Evolutionary conservation across 2,797 vertebrate genomes (phyloP).

Genomic region (Coracias cyanogaster): DNA sequence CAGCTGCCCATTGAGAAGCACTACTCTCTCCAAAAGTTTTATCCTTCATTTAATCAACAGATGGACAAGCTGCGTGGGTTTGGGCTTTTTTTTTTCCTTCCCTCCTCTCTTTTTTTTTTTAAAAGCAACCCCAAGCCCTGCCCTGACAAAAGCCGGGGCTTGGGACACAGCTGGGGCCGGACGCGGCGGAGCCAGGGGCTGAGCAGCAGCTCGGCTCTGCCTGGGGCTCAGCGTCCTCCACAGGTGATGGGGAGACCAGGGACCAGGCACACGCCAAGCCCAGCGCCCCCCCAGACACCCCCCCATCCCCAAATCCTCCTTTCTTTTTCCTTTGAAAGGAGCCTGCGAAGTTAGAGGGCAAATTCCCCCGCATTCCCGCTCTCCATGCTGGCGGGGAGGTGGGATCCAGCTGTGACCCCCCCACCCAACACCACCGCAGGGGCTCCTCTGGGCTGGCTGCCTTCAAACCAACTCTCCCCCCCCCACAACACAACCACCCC

Average conservation of each 20-base stretch:
- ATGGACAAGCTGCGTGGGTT: conserved; percentile 72
- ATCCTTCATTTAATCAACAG: conserved; percentile 80
- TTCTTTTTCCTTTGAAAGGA: not conserved
- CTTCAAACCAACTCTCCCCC: not conserved
- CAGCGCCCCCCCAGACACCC: not conserved
- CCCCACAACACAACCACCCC: not conserved
- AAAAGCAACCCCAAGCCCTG: conserved; percentile 19
- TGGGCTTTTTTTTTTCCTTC: not conserved
- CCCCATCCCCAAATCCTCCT: not conserved
- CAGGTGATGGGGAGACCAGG: conserved; percentile 66
- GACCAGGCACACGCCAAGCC: not conserved
- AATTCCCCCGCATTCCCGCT: not conserved
- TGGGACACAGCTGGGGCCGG: conserved; percentile 49
- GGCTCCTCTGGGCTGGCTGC: not conserved
- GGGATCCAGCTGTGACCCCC: not conserved
- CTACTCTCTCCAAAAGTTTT: conserved; percentile 76
- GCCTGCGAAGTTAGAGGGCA: not conserved
- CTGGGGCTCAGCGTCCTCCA: conserved; percentile 61
- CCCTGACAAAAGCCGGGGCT: conserved; percentile 5
- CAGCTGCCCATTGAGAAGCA: conserved; percentile 56
- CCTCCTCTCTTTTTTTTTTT: not conserved
- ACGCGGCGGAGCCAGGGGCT: not conserved
- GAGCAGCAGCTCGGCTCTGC: not conserved
- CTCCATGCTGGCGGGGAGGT: not conserved
- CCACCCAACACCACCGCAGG: not conserved